Conservation (phyloP, 2,888 invertebrate genomes). For the Smittia sp. region DNA sequence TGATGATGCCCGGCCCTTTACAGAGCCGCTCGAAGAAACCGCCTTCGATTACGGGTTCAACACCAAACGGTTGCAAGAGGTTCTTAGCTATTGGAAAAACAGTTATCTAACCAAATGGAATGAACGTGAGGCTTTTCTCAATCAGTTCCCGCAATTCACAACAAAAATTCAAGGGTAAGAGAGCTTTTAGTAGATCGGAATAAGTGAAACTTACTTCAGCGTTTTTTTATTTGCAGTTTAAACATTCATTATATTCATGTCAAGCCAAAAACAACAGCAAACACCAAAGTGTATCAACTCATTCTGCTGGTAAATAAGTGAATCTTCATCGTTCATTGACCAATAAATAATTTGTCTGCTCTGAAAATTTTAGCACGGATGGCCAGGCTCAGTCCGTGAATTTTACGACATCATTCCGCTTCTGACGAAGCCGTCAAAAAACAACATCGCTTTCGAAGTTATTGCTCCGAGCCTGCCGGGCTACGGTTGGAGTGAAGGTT, state of each 20-base stretch:
- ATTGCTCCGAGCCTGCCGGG: conserved; percentile 68
- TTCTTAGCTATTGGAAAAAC: conserved; percentile 76
- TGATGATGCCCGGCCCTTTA: conserved; percentile 55
- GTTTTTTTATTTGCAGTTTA: conserved; percentile 47
- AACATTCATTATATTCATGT: conserved; percentile 74
- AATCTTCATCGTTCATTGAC: neutral
- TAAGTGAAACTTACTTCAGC: neutral
- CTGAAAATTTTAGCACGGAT: conserved; percentile 61
- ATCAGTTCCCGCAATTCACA: conserved; percentile 69
- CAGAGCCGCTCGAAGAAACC: conserved; percentile 62
- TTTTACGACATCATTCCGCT: conserved; percentile 73
- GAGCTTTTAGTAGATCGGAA: neutral
- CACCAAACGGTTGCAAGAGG: conserved; percentile 61
- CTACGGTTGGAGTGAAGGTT: conserved; percentile 60
- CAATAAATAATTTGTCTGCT: neutral
- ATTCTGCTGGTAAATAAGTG: conserved; percentile 57
- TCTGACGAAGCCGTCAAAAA: conserved; percentile 57
- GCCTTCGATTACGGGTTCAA: conserved; percentile 83
- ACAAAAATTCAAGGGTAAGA: conserved; percentile 68
- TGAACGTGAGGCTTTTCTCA: conserved; percentile 66
- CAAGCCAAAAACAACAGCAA: conserved; percentile 56
- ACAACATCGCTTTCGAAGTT: conserved; percentile 66
- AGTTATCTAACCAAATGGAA: conserved; percentile 67
- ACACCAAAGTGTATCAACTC: conserved; percentile 61
- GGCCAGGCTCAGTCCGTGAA: conserved; percentile 81